These are phyloP conservation scores for Dolomedes plantarius DNA, from an alignment of 2,888 invertebrate genomes.

Conservation along the genomic window DNA sequence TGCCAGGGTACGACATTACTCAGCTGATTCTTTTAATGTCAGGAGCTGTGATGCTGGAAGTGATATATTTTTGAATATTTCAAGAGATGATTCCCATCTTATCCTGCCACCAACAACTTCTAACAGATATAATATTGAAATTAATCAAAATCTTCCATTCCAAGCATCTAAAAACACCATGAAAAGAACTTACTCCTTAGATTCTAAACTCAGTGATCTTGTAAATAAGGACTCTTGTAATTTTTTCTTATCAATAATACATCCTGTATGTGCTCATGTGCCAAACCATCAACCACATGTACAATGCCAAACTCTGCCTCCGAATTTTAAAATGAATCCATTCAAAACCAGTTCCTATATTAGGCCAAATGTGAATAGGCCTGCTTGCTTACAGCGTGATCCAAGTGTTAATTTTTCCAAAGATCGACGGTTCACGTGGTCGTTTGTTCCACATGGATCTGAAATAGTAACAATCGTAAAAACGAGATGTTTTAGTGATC, in stretches of 20 bases:
- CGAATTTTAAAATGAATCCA: slow-evolving; percentile 28
- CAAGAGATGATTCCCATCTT: not conserved
- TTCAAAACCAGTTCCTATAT: not conserved
- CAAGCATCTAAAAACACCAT: not conserved
- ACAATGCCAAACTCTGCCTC: slow-evolving; percentile 33
- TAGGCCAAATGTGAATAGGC: no score
- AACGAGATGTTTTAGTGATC: slow-evolving; percentile 56
- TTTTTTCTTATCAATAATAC: slow-evolving; percentile 37
- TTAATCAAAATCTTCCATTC: not conserved
- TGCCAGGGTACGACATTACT: not conserved
- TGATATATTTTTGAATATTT: not conserved
- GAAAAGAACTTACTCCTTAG: slow-evolving; percentile 27
- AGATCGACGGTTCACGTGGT: slow-evolving; percentile 30
- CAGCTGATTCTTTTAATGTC: not conserved
- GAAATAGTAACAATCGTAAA: slow-evolving; percentile 41
- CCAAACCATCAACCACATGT: not conserved
- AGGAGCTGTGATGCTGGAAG: not conserved
- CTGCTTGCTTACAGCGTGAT: no score
- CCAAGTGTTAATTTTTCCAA: not conserved
- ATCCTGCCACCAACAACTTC: slow-evolving; percentile 35
- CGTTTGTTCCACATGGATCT: slow-evolving; percentile 9
- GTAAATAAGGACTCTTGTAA: slow-evolving; percentile 3
- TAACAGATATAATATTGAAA: not conserved
- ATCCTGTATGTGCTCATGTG: not conserved
- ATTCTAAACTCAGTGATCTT: slow-evolving; percentile 28